phyloP scores from a whole-genome alignment of 2,888 invertebrate species.

The Trichopoda pennipes region DNA sequence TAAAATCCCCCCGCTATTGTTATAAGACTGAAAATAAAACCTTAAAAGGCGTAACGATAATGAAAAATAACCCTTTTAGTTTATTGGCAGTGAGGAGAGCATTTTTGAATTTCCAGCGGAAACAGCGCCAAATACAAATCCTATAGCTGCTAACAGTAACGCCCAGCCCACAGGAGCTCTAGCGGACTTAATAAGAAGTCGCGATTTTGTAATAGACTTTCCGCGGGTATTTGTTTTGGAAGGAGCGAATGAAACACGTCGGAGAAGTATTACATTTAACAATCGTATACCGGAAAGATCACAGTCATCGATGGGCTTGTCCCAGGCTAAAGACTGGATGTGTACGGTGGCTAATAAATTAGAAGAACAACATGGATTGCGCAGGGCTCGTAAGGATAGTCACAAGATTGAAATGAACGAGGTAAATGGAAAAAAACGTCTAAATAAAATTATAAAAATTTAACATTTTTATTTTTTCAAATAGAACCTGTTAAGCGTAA shows the following conservation, averaged over 20 bases:
- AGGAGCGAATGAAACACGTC: slow-evolving; percentile 72
- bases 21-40: not conserved
- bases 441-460: not conserved
- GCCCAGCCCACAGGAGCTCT: slow-evolving; percentile 68
- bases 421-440: slow-evolving; percentile 50
- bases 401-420: slow-evolving; percentile 75
- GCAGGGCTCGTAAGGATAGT: slow-evolving; percentile 72
- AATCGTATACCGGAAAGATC: slow-evolving; percentile 77
- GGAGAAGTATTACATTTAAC: slow-evolving; percentile 74
- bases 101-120: slow-evolving; percentile 84
- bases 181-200: slow-evolving; percentile 75
- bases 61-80: slow-evolving; percentile 81
- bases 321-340: slow-evolving; percentile 75
- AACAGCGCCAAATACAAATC: not conserved
- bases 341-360: slow-evolving; percentile 76
- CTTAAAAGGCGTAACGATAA: too few species aligned
- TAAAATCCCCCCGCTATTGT: not conserved
- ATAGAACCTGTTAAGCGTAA: slow-evolving; percentile 75
- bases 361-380: slow-evolving; percentile 76
- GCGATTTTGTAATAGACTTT: slow-evolving; percentile 78
- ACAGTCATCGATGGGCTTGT: slow-evolving; percentile 78
- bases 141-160: slow-evolving; percentile 10
- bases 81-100: slow-evolving; percentile 92
- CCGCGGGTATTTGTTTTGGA: slow-evolving; percentile 77
- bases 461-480: not conserved